A percentile compares a stretch with the other conserved stretches of the same genome.
Conservation (phyloP, 2,888 invertebrate genomes). For the Ichneumoninae sp. region DNA sequence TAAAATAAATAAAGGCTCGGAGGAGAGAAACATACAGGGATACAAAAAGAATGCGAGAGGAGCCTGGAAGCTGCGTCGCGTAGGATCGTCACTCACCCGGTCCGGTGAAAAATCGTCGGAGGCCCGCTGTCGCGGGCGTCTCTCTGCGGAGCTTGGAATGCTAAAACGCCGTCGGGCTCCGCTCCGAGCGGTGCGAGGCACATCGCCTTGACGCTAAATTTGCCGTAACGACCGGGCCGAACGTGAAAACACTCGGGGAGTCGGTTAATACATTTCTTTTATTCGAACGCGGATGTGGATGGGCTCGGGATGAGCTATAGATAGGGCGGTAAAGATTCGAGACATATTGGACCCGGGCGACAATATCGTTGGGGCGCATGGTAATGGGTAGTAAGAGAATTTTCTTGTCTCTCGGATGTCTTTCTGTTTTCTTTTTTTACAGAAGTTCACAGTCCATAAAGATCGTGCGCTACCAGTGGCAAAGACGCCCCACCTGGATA, state of each 20-base stretch:
- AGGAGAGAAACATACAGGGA: neutral
- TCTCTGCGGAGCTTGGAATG: conserved; percentile 28
- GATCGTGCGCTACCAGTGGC: too few relatives aligned
- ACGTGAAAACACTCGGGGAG: conserved; percentile 33
- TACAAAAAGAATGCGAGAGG: conserved; percentile 1
- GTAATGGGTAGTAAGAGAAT: conserved; percentile 17
- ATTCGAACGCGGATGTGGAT: conserved; percentile 26
- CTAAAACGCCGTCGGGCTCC: conserved; percentile 6
- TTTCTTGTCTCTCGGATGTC: neutral
- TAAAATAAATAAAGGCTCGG: neutral
- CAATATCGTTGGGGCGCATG: conserved; percentile 15
- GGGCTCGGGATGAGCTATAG: conserved; percentile 23
- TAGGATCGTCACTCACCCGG: conserved; percentile 43
- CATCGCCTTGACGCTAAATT: conserved; percentile 51
- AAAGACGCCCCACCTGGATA: neutral
- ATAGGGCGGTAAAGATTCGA: conserved; percentile 31
- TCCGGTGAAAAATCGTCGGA: conserved; percentile 46
- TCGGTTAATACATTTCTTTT: conserved; percentile 14
- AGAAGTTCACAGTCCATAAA: neutral
- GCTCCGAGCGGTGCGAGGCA: neutral
- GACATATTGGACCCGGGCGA: conserved; percentile 3
- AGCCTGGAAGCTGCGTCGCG: conserved; percentile 6
- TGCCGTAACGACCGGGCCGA: conserved; percentile 50
- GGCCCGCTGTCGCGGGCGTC: conserved; percentile 21
- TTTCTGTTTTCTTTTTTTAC: neutral